These are phyloP conservation scores for Nicator chloris DNA, from an alignment of 2,113 vertebrate species.

Conservation along the genomic window DNA sequence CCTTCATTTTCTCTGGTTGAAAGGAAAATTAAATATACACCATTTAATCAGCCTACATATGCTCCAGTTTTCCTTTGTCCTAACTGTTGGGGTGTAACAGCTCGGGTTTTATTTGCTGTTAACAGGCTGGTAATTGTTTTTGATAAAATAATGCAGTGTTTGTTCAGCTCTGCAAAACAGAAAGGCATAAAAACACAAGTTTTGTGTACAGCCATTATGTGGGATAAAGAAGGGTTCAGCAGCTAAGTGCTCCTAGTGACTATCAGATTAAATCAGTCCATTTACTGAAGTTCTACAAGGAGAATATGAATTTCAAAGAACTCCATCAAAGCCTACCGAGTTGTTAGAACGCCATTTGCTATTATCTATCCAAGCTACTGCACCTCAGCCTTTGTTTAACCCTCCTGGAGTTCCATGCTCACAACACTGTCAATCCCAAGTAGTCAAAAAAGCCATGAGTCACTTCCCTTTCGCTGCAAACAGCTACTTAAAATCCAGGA, in stretches of 20 bases:
- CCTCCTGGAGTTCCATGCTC: background rate
- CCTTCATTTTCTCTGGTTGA: background rate
- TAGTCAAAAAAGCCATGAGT: background rate
- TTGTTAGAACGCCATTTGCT: background rate
- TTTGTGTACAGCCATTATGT: background rate
- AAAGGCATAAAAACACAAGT: background rate
- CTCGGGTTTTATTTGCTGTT: slow-evolving; percentile 22
- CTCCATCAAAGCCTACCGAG: background rate
- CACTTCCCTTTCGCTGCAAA: background rate
- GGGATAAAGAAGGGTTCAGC: background rate
- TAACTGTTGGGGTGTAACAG: slow-evolving; percentile 4
- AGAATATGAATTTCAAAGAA: background rate
- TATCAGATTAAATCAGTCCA: background rate
- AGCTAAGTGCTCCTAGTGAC: background rate
- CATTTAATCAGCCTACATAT: slow-evolving; percentile 4
- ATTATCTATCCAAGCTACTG: background rate
- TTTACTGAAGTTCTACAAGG: background rate
- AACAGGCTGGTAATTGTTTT: slow-evolving; percentile 14
- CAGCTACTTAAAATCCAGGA: background rate
- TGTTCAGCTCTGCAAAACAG: background rate
- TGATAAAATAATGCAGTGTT: slow-evolving; percentile 31
- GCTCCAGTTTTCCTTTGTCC: background rate
- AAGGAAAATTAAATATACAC: slow-evolving; percentile 34
- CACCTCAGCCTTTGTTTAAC: background rate
- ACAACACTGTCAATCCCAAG: background rate